Base-by-base conservation (phyloP, 1,140 invertebrate species). In the Nomia melanderi region DNA sequence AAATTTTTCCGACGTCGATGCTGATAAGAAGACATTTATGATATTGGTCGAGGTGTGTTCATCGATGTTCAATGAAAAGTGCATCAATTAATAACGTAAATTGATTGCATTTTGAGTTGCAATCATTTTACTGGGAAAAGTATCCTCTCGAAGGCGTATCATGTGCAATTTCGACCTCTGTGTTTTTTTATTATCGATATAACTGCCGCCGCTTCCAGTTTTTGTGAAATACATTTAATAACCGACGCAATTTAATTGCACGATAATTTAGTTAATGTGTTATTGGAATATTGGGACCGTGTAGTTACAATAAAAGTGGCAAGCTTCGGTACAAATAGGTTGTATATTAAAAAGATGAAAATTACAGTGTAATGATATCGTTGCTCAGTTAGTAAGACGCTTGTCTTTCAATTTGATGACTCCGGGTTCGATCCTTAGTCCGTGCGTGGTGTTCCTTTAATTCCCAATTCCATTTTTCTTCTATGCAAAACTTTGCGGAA, bases 61-160 rank as follows among this genome's bases (percentile, higher is more conserved):
- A 29, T 56, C 5, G 12, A n/a, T 14, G 14, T 44, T 4, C 44
- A 20, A 2, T 1, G 9, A 1, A 9, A 20, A 14, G n/a, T 8
- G 20, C 54, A 41, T 54, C 36, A 29, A 62, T 72, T 63, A 63
- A 63, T 64, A 72, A 72, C 59, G 20, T 11, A 65, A 66, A 74
- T 66, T 74, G 50, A 65, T 66, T 74, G 23, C 29, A 31, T 56
- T 66, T 39, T 50, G 27, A 12, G 25, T 39, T 29, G 47, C 25
- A 53, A 27, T 11, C 17, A 23, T 73, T 31, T 27, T 31, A 25
- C 7, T 7, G 8, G 2, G 8, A 57, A 63, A 25, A 33, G 8
- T 50, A n/a, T 17, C 14, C 25, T 14, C n/a, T 9, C n/a, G 5
- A 11, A 27, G n/a, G 11, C 8, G 3, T 20, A 20, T 17, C 31